Conservation (phyloP, 2,797 vertebrate species). For the Chaenodraco wilsoni region DNA sequence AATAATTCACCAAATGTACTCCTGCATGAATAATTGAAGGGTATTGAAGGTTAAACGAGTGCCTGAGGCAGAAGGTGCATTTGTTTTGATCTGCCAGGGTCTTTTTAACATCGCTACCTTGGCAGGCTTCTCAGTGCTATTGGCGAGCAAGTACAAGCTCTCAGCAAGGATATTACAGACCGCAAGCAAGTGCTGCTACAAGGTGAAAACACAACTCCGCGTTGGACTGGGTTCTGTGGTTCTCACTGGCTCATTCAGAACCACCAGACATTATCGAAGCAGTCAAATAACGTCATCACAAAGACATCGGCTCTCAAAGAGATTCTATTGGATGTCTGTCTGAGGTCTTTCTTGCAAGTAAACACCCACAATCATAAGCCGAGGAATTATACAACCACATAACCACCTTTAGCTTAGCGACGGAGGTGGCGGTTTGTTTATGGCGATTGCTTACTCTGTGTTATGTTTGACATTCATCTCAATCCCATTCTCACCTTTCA, state of each 20-base stretch:
- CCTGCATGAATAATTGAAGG: constrained; percentile 72
- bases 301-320: too few relatives aligned
- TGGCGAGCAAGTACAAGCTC: constrained; percentile 50
- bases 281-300: constrained; percentile 7
- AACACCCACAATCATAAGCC: too few relatives aligned
- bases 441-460: too few relatives aligned
- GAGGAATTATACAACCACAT: too few relatives aligned
- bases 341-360: too few relatives aligned
- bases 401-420: too few relatives aligned
- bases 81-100: constrained; percentile 72
- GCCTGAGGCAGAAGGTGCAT: constrained; percentile 60
- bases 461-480: background rate
- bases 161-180: constrained; percentile 38
- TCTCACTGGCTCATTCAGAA: constrained; percentile 52
- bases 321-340: too few relatives aligned
- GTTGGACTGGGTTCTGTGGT: constrained; percentile 23
- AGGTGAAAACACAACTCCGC: constrained; percentile 35
- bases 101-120: constrained; percentile 66
- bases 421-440: too few relatives aligned
- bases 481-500: constrained; percentile 10
- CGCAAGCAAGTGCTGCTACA: constrained; percentile 28
- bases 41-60: constrained; percentile 56
- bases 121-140: constrained; percentile 57
- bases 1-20: constrained; percentile 56
- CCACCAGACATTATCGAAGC: background rate